Evolutionary conservation across 2,113 vertebrate genomes (phyloP).

Genomic region (Daphoenositta chrysoptera): DNA sequence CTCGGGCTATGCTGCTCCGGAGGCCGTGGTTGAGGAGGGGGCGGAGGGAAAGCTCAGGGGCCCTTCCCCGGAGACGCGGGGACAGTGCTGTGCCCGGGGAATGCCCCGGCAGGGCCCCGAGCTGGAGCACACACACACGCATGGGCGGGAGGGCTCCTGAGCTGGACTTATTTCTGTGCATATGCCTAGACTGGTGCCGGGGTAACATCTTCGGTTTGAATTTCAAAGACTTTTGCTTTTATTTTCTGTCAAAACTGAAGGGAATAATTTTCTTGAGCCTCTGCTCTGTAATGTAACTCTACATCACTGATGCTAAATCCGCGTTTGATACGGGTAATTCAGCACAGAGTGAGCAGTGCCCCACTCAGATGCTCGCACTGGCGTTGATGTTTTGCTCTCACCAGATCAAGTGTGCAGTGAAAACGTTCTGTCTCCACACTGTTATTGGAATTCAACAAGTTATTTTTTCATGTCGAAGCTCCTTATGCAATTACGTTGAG

Average conservation of each 20-base stretch:
- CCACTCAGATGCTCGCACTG: fast-evolving
- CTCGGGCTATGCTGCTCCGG: neutral
- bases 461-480: neutral
- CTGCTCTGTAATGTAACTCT: neutral
- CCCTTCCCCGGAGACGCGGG: fast-evolving
- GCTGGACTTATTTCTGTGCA: fast-evolving
- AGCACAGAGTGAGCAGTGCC: neutral
- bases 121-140: too few species aligned
- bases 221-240: neutral
- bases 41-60: neutral
- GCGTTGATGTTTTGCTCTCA: neutral
- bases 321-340: neutral
- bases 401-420: neutral
- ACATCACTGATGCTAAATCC: fast-evolving
- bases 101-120: fast-evolving
- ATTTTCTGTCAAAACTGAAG: neutral
- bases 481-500: neutral
- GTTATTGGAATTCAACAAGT: neutral
- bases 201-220: fast-evolving
- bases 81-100: neutral
- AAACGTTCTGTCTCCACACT: neutral
- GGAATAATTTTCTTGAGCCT: neutral
- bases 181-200: too few species aligned
- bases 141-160: too few species aligned
- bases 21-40: neutral